Base-by-base conservation (phyloP, 2,888 invertebrate species). In the Hetaerina titia region DNA sequence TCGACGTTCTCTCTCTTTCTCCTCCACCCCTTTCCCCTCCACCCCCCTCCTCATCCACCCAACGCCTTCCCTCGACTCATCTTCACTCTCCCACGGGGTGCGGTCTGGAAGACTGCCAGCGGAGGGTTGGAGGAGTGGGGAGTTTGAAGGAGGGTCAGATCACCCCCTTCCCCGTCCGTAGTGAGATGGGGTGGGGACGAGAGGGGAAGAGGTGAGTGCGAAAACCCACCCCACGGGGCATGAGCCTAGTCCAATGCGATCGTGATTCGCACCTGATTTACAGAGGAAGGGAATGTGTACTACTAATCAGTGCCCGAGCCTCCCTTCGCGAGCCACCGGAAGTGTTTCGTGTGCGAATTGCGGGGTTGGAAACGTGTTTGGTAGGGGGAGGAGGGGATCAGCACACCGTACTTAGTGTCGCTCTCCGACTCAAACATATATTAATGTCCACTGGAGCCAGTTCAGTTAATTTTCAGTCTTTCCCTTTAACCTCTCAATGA, bases 221-320 rank as follows among this genome's bases (percentile, higher is more conserved):
- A 31, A 81, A 25, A 81, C 31, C 81, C 25, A 81, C 22, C 31
- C 81, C 81, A 13, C 31, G 81, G 31, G 11, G 31, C 31, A 45
- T 45, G 81, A 81, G 31, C 60, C 60, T 25, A 31, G 13, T 31
- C 6, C 31, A 31, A 13, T 13, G 31, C 7, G 81, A 81, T 81
- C 81, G 31, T 81, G 81, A 81, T 81, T 81, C 81, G 81, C 81
- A 81, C 81, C 81, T 81, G 81, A 81, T 81, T 81, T 81, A 81
- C 81, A 31, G 81, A 81, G 81, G 81, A 25, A 31, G n/a, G 81
- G 81, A 31, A 81, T 31, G 81, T 15, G 11, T 15, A 22, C 25
- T 13, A 15, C 25, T 31, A 19, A 31, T 81, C 74, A 11, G 60
- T 60, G 22, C 69, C n/a, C 69, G 22, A 17, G 19, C 69, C 69